Base-by-base conservation (phyloP, 2,113 vertebrate species). In the Azemiops feae region DNA sequence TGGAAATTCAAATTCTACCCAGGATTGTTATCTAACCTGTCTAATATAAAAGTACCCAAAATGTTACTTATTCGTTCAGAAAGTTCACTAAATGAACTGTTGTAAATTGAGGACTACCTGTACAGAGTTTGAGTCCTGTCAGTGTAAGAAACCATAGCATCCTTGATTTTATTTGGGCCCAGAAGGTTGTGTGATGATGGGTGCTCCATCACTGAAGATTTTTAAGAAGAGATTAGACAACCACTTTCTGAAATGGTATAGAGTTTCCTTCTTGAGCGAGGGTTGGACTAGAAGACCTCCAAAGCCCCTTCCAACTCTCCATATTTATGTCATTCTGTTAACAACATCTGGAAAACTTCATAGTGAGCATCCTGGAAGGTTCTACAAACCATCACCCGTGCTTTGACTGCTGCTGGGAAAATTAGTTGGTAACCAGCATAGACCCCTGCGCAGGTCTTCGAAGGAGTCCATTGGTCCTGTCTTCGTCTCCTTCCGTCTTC, bases 381-480 rank as follows among this genome's bases (percentile, higher is more conserved):
- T 50, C 5, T 9, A 20, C 5, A 52, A 47, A 74, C 25, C 12
- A 23, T 5, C 16, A 23, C 47, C 47, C 3, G 12, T 3, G 4
- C 34, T 91, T 47, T 0, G 43, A 50, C n/a, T 88, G 39, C 52
- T 55, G 53, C 20, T 11, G 20, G 27, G 53, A 57, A 50, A 89
- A 57, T 22, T 39, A 34, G 43, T 54, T 2, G 34, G 20, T 8
- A 43, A 43, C 20, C 52, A 53, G 87, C 16, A 55, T 4, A 55
- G 18, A 18, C 2, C 23, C 4, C 23, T 5, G 2, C 43, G 1
- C 45, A 27, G 85, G 11, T 30, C 27, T 14, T 89, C 27, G 52
- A 30, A 0, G 39, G 64, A 94, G 86, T 87, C 55, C 8, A 0
- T 0, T 0, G 43, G 18, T 45, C 9, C 5, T 74, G 3, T 39